phyloP scores from a whole-genome alignment of 2,888 invertebrate genomes.

The Zygothrica quintamaculata region DNA sequence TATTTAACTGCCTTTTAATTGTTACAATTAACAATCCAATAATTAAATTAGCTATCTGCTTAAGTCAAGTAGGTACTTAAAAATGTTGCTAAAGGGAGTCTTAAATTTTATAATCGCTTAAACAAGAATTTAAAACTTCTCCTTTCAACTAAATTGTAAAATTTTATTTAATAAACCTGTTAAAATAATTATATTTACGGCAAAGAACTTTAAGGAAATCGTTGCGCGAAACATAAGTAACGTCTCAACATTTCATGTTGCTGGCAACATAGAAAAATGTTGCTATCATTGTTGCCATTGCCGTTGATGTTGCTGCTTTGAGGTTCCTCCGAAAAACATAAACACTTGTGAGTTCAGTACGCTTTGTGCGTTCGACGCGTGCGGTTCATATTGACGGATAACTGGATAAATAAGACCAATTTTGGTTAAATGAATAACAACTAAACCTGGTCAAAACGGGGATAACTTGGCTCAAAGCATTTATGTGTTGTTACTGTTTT shows the following conservation, averaged over 20 bases:
- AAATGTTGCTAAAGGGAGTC: no score
- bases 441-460: conserved; percentile 42
- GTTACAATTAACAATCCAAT: no score
- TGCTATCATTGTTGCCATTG: conserved; percentile 34
- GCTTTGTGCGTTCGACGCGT: conserved; percentile 83
- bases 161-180: background rate
- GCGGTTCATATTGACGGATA: conserved; percentile 71
- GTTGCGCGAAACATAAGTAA: background rate
- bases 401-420: conserved; percentile 28
- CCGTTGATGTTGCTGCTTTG: conserved; percentile 37
- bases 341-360: conserved; percentile 75
- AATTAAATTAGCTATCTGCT: no score
- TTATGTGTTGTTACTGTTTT: conserved; percentile 15
- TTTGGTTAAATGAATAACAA: conserved; percentile 4
- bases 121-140: no score
- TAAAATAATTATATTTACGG: background rate
- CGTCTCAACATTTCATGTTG: conserved; percentile 63
- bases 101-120: no score
- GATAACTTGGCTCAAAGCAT: conserved; percentile 44
- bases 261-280: conserved; percentile 51
- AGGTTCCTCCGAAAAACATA: conserved; percentile 64
- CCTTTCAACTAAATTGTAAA: no score
- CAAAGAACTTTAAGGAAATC: background rate
- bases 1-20: no score
- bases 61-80: no score